Evolutionary conservation across 2,888 invertebrate species (phyloP).

Genomic region (Pseudococcus longispinus): DNA sequence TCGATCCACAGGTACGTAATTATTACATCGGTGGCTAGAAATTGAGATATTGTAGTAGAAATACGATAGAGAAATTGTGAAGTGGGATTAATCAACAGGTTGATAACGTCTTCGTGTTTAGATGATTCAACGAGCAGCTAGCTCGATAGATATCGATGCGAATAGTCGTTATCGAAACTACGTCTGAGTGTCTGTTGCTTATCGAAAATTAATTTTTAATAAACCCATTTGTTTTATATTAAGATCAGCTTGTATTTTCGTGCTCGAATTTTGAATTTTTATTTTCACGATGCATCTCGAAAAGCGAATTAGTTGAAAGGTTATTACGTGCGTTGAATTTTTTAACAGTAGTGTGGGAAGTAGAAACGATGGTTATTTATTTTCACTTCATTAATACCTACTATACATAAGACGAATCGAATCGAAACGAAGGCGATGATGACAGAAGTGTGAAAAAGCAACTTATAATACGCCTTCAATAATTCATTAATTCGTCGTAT

Average conservation of each 20-base stretch:
- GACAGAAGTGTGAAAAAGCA: not conserved
- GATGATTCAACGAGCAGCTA: not conserved
- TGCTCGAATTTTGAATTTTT: too few relatives aligned
- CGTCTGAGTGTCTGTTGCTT: not conserved
- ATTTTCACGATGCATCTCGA: not conserved
- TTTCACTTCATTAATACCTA: not conserved
- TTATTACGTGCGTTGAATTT: too few relatives aligned
- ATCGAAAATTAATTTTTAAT: not conserved
- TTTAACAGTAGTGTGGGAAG: not conserved
- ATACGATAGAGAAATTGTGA: not conserved
- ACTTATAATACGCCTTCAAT: not conserved
- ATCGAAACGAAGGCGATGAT: not conserved
- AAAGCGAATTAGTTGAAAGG: not conserved
- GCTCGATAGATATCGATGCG: not conserved
- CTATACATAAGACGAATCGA: not conserved
- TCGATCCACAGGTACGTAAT: too few relatives aligned
- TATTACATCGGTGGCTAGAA: too few relatives aligned
- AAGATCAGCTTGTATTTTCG: too few relatives aligned
- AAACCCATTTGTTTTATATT: not conserved
- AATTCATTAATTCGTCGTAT: not conserved
- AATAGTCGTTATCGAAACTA: not conserved
- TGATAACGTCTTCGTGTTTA: not conserved
- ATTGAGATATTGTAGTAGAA: not conserved
- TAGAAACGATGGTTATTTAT: not conserved
- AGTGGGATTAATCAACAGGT: not conserved